A percentile compares a stretch with the other conserved stretches of the same genome.
Conservation (phyloP, 2,113 vertebrate species). For the Lepus americanus region DNA sequence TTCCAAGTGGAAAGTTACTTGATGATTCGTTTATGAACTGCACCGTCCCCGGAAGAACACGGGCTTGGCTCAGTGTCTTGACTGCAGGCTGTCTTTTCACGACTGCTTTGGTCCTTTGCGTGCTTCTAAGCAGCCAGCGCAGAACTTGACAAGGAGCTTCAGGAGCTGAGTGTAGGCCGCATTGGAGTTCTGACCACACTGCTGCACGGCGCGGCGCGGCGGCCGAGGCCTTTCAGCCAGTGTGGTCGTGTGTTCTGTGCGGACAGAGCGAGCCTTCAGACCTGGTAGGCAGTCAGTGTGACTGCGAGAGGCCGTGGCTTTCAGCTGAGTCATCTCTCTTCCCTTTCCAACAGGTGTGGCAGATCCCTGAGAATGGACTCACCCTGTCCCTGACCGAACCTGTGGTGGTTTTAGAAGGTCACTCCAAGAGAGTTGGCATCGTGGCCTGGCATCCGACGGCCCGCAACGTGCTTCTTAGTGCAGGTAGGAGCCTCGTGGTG, state of each 20-base stretch:
- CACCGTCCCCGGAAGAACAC: rapidly evolving
- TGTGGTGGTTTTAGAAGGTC: conserved; percentile 95
- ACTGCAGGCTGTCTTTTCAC: neutral
- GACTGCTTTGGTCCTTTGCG: neutral
- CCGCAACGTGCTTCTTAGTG: conserved; percentile 96
- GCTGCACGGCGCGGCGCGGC: too few relatives aligned
- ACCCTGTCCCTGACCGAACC: conserved; percentile 94
- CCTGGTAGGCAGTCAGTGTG: too few relatives aligned
- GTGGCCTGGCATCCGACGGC: conserved; percentile 97
- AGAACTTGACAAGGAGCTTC: neutral
- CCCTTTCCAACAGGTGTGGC: conserved; percentile 92
- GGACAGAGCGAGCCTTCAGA: neutral
- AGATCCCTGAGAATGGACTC: conserved; percentile 97
- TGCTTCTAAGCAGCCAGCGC: neutral
- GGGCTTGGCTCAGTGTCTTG: neutral
- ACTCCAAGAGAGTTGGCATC: conserved; percentile 97
- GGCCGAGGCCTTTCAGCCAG: neutral
- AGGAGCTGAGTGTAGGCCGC: neutral
- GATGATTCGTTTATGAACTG: neutral
- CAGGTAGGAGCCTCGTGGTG: conserved; percentile 87
- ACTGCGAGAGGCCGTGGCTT: rapidly evolving
- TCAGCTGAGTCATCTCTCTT: neutral
- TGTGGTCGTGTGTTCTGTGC: neutral
- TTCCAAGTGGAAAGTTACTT: conserved; percentile 27
- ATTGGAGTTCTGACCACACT: neutral